phyloP scores from a whole-genome alignment of 2,113 vertebrate genomes.

The Phalacrocorax carbo region DNA sequence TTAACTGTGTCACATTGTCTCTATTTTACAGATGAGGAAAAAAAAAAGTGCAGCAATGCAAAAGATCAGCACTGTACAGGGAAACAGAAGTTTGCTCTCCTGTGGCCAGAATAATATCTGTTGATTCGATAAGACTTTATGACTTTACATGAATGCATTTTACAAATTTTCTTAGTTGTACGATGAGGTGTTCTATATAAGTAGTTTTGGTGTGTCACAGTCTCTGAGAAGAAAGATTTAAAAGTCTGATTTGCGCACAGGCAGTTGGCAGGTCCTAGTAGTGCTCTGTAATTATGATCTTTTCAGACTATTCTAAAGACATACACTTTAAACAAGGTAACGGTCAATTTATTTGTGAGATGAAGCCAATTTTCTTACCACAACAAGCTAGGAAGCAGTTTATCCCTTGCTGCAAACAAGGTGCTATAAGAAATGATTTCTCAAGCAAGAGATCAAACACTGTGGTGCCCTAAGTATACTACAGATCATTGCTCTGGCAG shows the following conservation, averaged over 20 bases:
- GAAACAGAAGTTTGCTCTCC: background rate
- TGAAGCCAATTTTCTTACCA: background rate
- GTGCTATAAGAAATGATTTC: background rate
- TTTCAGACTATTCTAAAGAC: background rate
- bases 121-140: background rate
- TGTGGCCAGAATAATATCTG: background rate
- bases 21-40: background rate
- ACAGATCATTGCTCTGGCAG: conserved; percentile 10
- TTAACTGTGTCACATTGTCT: background rate
- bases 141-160: background rate
- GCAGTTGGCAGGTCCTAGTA: background rate
- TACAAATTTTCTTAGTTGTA: background rate
- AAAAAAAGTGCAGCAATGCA: background rate
- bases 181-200: background rate
- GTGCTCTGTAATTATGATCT: background rate
- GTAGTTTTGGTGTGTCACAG: background rate
- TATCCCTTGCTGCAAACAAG: background rate
- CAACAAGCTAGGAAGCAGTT: background rate
- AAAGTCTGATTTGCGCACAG: background rate
- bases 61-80: background rate
- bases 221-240: background rate
- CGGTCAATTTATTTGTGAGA: background rate
- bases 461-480: background rate
- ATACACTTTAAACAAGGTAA: background rate
- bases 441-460: conserved; percentile 10